Evolutionary conservation across 2,888 invertebrate genomes (phyloP).

Genomic region (Acanthosepion pharaonis): DNA sequence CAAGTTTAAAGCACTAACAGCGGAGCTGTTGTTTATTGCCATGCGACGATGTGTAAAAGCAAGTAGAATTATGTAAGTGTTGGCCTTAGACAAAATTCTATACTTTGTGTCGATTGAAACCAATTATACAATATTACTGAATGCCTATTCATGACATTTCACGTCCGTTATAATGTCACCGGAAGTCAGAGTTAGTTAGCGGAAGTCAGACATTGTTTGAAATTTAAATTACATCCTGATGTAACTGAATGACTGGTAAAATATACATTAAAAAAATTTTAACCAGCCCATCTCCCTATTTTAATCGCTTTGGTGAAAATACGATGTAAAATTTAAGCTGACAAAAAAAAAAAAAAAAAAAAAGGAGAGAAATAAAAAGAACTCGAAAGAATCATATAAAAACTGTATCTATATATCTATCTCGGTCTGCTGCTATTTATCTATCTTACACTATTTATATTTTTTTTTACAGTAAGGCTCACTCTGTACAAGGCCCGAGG

Average conservation of each 20-base stretch:
- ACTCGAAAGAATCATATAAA: no score
- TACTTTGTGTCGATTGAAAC: background rate
- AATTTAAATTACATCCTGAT: background rate
- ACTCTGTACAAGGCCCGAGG: no score
- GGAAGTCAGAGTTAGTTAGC: background rate
- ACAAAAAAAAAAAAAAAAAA: background rate
- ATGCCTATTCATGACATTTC: background rate
- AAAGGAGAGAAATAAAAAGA: background rate
- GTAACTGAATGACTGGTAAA: background rate
- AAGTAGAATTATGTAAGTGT: background rate
- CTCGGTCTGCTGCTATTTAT: no score
- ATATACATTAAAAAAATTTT: background rate
- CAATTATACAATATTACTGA: background rate
- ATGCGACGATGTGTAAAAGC: no score
- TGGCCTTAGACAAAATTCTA: background rate
- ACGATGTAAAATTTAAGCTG: background rate
- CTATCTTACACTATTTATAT: no score
- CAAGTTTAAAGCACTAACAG: no score
- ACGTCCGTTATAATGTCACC: background rate
- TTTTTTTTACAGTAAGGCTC: no score
- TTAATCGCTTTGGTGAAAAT: background rate
- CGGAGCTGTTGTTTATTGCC: no score
- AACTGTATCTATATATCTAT: background rate
- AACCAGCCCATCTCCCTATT: background rate
- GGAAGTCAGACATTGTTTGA: conserved; percentile 33